phyloP scores from a whole-genome alignment of 2,888 invertebrate genomes.

The Eudemis profundana region DNA sequence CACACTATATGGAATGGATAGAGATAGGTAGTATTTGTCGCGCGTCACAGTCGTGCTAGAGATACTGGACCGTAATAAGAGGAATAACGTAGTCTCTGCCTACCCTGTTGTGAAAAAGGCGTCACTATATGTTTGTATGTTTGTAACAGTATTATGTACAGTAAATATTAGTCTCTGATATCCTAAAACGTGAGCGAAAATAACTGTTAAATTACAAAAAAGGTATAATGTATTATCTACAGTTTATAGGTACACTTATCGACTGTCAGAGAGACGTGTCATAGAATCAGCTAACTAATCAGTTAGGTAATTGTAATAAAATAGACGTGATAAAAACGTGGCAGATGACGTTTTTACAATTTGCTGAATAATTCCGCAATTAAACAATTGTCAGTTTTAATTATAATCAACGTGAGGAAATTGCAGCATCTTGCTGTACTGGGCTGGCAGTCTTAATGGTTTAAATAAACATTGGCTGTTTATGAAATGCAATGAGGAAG shows the following conservation, averaged over 20 bases:
- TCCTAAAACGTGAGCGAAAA: too few species aligned
- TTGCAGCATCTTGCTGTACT: background rate
- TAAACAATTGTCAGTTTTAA: background rate
- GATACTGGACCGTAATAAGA: too few species aligned
- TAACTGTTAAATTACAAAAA: too few species aligned
- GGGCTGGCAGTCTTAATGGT: background rate
- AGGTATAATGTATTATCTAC: too few species aligned
- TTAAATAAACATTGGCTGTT: background rate
- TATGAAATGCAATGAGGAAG: background rate
- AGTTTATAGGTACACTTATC: background rate
- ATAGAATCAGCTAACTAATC: background rate
- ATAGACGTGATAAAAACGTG: background rate
- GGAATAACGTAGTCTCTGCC: too few species aligned
- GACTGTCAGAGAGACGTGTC: background rate
- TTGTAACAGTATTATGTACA: too few species aligned
- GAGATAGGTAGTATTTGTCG: too few species aligned
- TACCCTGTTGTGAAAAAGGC: too few species aligned
- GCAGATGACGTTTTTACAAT: background rate
- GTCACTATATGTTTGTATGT: too few species aligned
- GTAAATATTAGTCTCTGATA: too few species aligned
- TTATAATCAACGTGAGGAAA: background rate
- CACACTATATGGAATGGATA: too few species aligned
- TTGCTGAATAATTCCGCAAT: background rate
- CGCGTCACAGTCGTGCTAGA: too few species aligned
- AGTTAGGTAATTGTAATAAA: background rate